Base-by-base conservation (phyloP, 2,797 vertebrate genomes). In the Enteromius treurensis region DNA sequence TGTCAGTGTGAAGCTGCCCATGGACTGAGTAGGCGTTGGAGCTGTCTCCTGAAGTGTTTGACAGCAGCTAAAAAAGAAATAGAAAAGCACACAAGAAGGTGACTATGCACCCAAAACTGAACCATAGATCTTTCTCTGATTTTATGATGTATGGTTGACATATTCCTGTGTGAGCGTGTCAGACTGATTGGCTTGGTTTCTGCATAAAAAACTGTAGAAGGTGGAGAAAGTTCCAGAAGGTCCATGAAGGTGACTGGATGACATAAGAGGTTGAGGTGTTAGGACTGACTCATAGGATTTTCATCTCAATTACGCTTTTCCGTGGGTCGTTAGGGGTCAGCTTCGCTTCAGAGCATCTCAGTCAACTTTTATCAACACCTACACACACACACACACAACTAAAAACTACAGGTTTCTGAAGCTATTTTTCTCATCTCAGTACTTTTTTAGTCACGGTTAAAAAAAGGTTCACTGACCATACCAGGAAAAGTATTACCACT, bases 31-130 rank as follows among this genome's bases (percentile, higher is more conserved):
- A 70, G 85, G 81, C 58, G 51, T 70, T 80, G 2, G 17, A 67
- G 32, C 53, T 83, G 76, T 80, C 78, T 78, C 47, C 55, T 86
- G 65, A 84, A 84, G 78, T 55, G 73, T 71, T 67, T 86, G 78
- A 77, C 78, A 81, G 81, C 45, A 58, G 65, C 13, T 37, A 37
- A 80, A 70, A 79, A 53, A 55, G 1, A 77, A 65, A 64, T 58
- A 34, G 55, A 82, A 58, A 69, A 60, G 5, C 40, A 1, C 81
- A 47, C 40, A 69, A 80, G 65, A 77, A 83, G 76, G 80, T 82
- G 23, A 69, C 79, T 75, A 5, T 23, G 34, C n/a, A 58, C 21
- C 34, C 53, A 77, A 71, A 64, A 26, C 60, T 23, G 11, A 79
- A 71, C 2, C 29, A 9, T 26, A 71, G 26, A 58, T 69, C 64